Evolutionary conservation across 2,888 invertebrate genomes (phyloP).

Genomic region (Hartigia nigra): DNA sequence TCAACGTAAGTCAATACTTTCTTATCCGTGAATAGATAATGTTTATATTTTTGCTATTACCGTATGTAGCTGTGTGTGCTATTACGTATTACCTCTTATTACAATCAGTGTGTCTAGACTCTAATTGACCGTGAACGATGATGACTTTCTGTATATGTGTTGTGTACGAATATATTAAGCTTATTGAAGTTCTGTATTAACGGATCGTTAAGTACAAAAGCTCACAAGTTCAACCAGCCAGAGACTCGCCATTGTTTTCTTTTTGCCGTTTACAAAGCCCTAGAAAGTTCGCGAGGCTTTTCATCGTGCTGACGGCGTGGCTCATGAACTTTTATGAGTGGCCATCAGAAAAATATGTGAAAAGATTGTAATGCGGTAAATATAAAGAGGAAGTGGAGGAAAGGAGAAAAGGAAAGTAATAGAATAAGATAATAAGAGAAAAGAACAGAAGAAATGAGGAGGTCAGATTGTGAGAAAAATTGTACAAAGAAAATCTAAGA

Average conservation of each 20-base stretch:
- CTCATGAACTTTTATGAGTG: not conserved
- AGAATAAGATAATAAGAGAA: not conserved
- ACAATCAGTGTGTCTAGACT: not conserved
- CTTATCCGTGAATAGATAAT: not conserved
- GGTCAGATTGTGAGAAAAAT: not conserved
- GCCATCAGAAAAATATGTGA: not conserved
- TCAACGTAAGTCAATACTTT: not conserved
- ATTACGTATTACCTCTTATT: too few relatives aligned
- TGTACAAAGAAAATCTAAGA: not conserved
- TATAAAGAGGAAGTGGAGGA: not conserved
- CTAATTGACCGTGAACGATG: not conserved
- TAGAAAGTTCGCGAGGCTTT: not conserved
- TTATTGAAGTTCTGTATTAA: not conserved
- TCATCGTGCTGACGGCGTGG: not conserved
- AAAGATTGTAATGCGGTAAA: not conserved
- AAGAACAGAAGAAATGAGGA: not conserved
- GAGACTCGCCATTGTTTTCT: not conserved
- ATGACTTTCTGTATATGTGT: not conserved
- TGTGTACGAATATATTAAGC: not conserved
- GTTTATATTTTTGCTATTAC: too few relatives aligned
- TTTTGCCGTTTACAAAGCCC: not conserved
- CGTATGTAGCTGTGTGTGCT: too few relatives aligned
- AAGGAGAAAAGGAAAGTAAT: conserved; percentile 2
- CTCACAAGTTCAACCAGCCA: conserved; percentile 4
- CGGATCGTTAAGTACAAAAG: conserved; percentile 28